phyloP scores from a whole-genome alignment of 2,797 vertebrate species.

The Oophaga sylvatica region DNA sequence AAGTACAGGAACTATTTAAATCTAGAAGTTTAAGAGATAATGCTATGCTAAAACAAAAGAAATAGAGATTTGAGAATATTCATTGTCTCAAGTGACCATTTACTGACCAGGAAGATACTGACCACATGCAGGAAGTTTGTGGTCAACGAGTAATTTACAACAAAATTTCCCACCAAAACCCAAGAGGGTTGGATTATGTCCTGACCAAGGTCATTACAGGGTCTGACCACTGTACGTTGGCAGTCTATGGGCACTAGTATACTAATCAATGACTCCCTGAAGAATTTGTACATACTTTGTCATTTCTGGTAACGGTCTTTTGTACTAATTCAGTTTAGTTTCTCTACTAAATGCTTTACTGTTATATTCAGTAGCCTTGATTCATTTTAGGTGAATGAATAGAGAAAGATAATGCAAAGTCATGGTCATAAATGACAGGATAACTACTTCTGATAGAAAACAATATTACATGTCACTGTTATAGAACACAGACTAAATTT shows the following conservation, averaged over 20 bases:
- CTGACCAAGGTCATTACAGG: neutral
- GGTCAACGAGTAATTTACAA: neutral
- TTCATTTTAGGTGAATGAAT: neutral
- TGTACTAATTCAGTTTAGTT: neutral
- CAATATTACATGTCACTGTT: neutral
- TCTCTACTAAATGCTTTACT: neutral
- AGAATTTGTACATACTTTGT: neutral
- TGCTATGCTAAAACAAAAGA: too few species aligned
- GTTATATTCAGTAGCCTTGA: neutral
- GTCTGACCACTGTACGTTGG: neutral
- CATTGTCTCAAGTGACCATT: neutral
- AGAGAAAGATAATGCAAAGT: slow-evolving; percentile 9
- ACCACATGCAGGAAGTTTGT: neutral
- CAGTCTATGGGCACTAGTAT: neutral
- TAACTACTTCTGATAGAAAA: neutral
- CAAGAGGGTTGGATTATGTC: neutral
- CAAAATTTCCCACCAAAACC: neutral
- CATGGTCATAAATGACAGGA: slow-evolving; percentile 7
- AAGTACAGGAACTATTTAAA: too few species aligned
- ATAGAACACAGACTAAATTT: neutral
- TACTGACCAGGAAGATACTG: neutral
- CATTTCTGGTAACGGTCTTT: neutral
- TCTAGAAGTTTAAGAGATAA: too few species aligned
- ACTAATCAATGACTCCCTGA: neutral
- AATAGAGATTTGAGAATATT: too few species aligned